Evolutionary conservation across 2,888 invertebrate genomes (phyloP).

Genomic region (Patella caerulea): DNA sequence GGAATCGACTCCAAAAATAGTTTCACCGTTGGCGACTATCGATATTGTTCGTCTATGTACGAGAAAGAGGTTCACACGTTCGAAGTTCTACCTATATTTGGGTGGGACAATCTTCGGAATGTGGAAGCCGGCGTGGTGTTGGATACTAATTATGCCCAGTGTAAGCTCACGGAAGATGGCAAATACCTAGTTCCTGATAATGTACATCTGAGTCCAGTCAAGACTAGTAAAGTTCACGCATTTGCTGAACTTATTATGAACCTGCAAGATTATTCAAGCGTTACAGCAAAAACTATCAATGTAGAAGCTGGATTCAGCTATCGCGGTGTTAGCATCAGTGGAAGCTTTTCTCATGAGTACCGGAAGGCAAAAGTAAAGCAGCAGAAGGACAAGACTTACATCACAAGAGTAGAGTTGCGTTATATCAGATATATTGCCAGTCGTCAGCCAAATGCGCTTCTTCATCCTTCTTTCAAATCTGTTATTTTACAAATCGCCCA

Average conservation of each 20-base stretch:
- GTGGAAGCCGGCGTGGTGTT: constrained; percentile 50
- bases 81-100: constrained; percentile 58
- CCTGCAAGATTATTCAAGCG: constrained; percentile 47
- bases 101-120: constrained; percentile 64
- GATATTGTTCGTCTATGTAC: no score
- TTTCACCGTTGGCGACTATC: no score
- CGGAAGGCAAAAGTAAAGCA: constrained; percentile 46
- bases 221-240: constrained; percentile 50
- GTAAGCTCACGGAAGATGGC: constrained; percentile 57
- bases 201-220: constrained; percentile 51
- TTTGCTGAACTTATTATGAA: constrained; percentile 48
- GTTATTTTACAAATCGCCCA: constrained; percentile 55
- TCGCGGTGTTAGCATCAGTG: constrained; percentile 43
- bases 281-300: constrained; percentile 48
- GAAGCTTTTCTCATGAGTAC: constrained; percentile 52
- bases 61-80: constrained; percentile 31
- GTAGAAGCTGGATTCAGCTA: constrained; percentile 44
- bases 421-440: constrained; percentile 48
- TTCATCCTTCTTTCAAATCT: constrained; percentile 44
- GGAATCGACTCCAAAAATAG: no score
- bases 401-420: constrained; percentile 39
- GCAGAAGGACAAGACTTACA: constrained; percentile 45
- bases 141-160: constrained; percentile 22
- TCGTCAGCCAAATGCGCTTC: constrained; percentile 45
- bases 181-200: constrained; percentile 57